Base-by-base conservation (phyloP, 2,888 invertebrate genomes). In the Azorinus chamasolen region DNA sequence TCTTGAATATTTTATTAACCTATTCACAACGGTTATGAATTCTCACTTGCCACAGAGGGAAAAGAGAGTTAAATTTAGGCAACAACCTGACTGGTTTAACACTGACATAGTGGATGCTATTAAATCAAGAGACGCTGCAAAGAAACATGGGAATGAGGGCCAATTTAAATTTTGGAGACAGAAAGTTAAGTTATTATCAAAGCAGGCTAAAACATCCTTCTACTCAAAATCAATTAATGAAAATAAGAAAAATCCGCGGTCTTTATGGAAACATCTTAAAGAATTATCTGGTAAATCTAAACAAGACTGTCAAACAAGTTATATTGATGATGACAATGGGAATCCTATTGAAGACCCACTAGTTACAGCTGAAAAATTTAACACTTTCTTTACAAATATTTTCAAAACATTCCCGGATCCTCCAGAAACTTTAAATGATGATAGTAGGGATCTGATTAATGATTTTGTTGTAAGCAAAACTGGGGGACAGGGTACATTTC, bases 261-360 rank as follows among this genome's bases (percentile, higher is more conserved):
- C 18, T 24, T 43, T 58, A 58, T 58, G 58, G 58, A 58, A 43
- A 25, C 16, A 58, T 18, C 45, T 58, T 6, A 58, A 58, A 58
- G 25, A 39, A 1, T 25, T 41, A 22, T 58, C 58, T 10, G 58
- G 43, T 18, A 45, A 58, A 39, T 24, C 8, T 43, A 58, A 41
- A 39, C n/a, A n/a, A n/a, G n/a, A n/a, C n/a, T n/a, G n/a, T n/a
- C 58, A 58, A 25, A 39, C 58, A 58, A 43, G 25, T 39, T 16
- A 43, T 16, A 58, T 58, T 8, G 25, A 41, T 43, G 45, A 58
- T 58, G 58, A 58, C 41, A 43, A 22, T 12, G 58, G 24, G n/a
- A 58, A 41, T 39, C 20, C 4, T 16, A 24, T 58, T 8, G n/a
- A 24, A 12, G 58, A 58, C 39, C 39, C 57, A 41, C 3, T 14